Evolutionary conservation across 2,888 invertebrate genomes (phyloP), one percentile per base, ranked within the genome.

Genomic region (Spatulosminthurus flaviceps): DNA sequence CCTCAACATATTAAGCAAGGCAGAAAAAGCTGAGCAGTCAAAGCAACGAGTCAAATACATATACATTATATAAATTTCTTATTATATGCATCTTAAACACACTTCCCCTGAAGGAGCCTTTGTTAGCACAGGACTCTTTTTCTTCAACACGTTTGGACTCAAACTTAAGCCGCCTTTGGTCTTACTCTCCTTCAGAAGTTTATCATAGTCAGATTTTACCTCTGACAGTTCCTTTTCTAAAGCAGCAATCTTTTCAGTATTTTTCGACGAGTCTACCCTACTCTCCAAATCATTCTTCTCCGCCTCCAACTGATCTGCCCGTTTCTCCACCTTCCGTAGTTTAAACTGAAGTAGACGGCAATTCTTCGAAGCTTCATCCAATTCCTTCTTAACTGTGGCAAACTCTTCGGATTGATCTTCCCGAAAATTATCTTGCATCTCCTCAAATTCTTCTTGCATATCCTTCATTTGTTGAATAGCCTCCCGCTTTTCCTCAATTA

Each of bases 321-420:
- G 93, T 81, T 98, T 91, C 88, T 99, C 99, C 74, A 95, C 92
- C 90, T 99, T 99, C 86, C 98, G 92, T 84, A 99, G 89, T 88
- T 99, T 99, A 89, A 99, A 99, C 84, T 98, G 98, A 83, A 99
- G 90, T 85, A 99, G 96, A 86, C 99, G 91, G 89, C 98, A 98
- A 89, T 98, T 41, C 88, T 99, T 99, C 72, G 96, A 96, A 1
- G 96, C 95, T 87, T 96, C 95, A 87, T 99, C 98, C 84, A 99
- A 90, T 88, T 98, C 98, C 87, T 96, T 94, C 89, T 97, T 94
- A 73, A 99, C 88, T 77, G 95, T 95, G 1, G 95, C 93, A 87
- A 98, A 98, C 87, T 98, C 98, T 86, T 97, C 96, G 9, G 95
- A 96, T 89, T 98, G 98, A 86, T 98, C 98, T 88, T 98, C 98